These are phyloP conservation scores for Pheosia tremula DNA, from an alignment of 2,888 invertebrate genomes.

Conservation along the genomic window DNA sequence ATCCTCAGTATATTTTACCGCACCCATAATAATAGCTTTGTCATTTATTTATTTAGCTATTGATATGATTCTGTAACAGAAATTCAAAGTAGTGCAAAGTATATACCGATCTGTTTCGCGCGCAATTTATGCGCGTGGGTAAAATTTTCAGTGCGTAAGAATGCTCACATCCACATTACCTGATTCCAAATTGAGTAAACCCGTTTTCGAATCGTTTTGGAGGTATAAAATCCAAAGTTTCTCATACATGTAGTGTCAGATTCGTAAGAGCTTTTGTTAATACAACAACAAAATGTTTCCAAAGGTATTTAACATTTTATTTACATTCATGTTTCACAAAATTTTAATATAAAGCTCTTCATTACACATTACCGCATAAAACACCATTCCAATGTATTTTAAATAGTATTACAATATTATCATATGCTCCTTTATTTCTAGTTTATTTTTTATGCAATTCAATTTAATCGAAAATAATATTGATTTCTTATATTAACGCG, in stretches of 20 bases:
- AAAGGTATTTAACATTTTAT: conserved; percentile 33
- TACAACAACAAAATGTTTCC: conserved; percentile 50
- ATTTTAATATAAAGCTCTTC: background rate
- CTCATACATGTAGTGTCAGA: conserved; percentile 43
- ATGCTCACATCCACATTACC: conserved; percentile 37
- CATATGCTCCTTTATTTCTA: too few species aligned
- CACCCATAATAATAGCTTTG: too few species aligned
- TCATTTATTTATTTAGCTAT: too few species aligned
- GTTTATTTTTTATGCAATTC: too few species aligned
- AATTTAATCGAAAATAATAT: too few species aligned
- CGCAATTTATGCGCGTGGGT: conserved; percentile 42
- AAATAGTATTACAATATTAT: too few species aligned
- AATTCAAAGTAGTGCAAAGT: conserved; percentile 13
- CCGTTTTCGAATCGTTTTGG: conserved; percentile 51
- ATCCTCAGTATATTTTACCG: too few species aligned
- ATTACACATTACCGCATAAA: too few species aligned
- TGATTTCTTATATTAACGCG: too few species aligned
- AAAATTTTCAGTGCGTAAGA: conserved; percentile 48
- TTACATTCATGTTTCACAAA: background rate
- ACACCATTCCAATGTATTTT: too few species aligned
- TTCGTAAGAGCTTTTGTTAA: conserved; percentile 44
- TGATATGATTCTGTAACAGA: background rate
- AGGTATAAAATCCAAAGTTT: conserved; percentile 59
- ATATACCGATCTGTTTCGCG: conserved; percentile 17
- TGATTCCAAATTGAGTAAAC: conserved; percentile 46